Evolutionary conservation across 2,797 vertebrate species (phyloP).

Genomic region (Chrysocyon brachyurus): DNA sequence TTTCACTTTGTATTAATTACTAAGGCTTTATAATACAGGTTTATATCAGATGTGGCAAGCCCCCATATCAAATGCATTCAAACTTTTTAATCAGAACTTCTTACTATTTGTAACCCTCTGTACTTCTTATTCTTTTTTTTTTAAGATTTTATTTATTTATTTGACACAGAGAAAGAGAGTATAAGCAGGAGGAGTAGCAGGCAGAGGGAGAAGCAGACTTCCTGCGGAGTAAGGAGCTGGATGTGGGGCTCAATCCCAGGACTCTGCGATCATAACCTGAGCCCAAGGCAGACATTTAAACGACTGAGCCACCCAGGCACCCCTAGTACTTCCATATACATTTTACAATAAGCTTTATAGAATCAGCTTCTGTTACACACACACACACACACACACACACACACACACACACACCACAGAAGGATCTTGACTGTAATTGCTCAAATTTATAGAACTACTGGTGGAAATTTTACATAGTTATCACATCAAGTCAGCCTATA

Average conservation of each 20-base stretch:
- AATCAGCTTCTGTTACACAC: not conserved
- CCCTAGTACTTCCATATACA: not conserved
- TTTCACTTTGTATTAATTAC: not conserved
- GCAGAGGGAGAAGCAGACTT: no score
- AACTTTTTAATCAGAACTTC: not conserved
- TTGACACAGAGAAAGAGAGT: no score
- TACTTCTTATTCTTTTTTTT: not conserved
- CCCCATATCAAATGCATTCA: no score
- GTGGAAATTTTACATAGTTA: not conserved
- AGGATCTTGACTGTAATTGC: not conserved
- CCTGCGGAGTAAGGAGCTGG: no score
- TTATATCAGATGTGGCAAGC: not conserved
- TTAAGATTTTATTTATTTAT: no score
- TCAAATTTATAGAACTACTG: not conserved
- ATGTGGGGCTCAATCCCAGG: no score
- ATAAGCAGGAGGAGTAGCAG: no score
- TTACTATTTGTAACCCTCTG: not conserved
- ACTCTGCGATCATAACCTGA: no score
- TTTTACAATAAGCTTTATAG: not conserved
- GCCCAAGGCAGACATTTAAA: no score
- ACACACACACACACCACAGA: not conserved
- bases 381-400: not conserved
- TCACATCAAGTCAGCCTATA: not conserved
- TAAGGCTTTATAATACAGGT: not conserved
- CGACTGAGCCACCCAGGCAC: no score